Base-by-base conservation (phyloP, 2,797 vertebrate genomes). In the Lepus oiostolus region DNA sequence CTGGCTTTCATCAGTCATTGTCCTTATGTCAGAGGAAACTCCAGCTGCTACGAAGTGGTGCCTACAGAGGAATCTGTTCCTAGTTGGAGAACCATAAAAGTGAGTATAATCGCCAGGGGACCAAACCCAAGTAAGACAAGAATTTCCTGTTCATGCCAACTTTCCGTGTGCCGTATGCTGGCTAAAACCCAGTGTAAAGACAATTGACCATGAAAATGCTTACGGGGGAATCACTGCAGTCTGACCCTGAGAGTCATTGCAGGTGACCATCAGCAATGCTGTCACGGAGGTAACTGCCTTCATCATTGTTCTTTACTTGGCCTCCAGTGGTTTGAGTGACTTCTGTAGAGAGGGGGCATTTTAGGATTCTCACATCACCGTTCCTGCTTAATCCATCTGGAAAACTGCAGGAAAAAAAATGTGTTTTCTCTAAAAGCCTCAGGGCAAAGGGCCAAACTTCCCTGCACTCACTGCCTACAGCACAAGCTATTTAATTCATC, bases 51-150 rank as follows among this genome's bases (percentile, higher is more conserved):
- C 85, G 96, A 98, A 52, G 92, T 98, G 82, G 96, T 98, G 13
- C 97, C 99, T 84, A 92, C 96, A 72, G 99, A 99, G 35, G 96
- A 97, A 7, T 95, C 98, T 10, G 92, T 74, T 4, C 99, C 98
- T 4, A 98, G 98, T 75, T 99, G 99, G 99, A 99, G 97, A 63
- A 98, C 99, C 2, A 28, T 97, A 26, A 35, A 98, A 58, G 99
- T 99, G 97, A 99, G 99, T 98, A 84, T 60, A 80, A 28, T 17
- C 12, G 17, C 52, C n/a, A 5, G n/a, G 47, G 77, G 52, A 17
- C 11, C 47, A 2, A 7, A 7, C 42, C 26, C n/a, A 5, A 7
- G 83, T 11, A 30, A 47, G 11, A 28, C 67, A 70, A 38, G n/a
- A 2, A 38, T 68, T 42, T 71, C 60, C 52, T 28, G 0, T n/a